These are phyloP conservation scores for Drosophila bifasciata DNA, from an alignment of 1,140 invertebrate species.

Conservation along the genomic window DNA sequence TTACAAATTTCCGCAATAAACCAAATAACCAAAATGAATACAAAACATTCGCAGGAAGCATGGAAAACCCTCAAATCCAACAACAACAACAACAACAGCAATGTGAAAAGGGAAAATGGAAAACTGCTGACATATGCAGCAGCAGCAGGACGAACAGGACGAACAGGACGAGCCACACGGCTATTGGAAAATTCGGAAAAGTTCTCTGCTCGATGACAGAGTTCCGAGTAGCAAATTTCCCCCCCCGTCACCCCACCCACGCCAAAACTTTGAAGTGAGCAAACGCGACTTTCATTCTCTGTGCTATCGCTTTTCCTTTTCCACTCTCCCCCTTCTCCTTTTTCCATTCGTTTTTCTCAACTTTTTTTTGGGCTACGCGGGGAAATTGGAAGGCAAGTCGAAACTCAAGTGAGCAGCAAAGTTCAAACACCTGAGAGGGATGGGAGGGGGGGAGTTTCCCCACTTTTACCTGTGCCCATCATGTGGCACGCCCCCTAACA, in stretches of 20 bases:
- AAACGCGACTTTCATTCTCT: conserved; percentile 46
- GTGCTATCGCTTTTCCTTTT: conserved; percentile 10
- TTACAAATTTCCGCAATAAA: conserved; percentile 81
- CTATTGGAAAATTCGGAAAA: conserved; percentile 48
- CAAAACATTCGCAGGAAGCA: conserved; percentile 60
- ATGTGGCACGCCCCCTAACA: conserved; percentile 43
- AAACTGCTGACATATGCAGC: conserved; percentile 78
- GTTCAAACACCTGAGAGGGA: conserved; percentile 41
- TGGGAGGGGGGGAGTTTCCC: neutral
- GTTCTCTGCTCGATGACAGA: conserved; percentile 61
- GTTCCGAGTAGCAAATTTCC: conserved; percentile 51
- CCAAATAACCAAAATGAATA: conserved; percentile 76
- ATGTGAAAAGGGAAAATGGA: conserved; percentile 13
- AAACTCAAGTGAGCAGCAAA: conserved; percentile 66
- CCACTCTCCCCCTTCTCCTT: conserved; percentile 34
- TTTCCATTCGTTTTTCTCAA: too few relatives aligned
- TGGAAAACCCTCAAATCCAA: conserved; percentile 56
- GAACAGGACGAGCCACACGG: conserved; percentile 6
- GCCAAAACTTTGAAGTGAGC: conserved; percentile 60
- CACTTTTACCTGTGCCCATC: conserved; percentile 25
- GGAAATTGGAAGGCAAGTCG: conserved; percentile 42
- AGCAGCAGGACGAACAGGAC: conserved; percentile 6
- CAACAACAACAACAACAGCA: neutral
- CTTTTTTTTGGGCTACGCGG: neutral
- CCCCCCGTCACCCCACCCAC: neutral